Conservation (phyloP, 2,888 invertebrate species). For the Steinernema hermaphroditum region DNA sequence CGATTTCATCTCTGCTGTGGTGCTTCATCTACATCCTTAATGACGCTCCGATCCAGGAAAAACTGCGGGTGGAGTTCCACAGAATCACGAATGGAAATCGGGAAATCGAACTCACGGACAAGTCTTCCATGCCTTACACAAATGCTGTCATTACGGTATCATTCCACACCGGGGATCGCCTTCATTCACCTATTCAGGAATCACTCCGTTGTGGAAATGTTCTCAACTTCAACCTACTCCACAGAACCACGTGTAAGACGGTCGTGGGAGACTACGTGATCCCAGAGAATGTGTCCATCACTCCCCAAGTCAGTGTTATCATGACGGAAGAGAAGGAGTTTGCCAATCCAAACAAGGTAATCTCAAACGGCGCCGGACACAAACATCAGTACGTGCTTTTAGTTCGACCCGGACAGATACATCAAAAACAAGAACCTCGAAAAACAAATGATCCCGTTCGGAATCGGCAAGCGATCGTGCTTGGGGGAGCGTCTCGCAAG, state of each 20-base stretch:
- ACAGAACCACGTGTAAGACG: background rate
- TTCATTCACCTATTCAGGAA: background rate
- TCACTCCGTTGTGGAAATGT: background rate
- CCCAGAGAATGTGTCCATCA: background rate
- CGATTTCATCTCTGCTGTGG: background rate
- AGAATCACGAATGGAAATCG: background rate
- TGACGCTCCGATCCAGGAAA: background rate
- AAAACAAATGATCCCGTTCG: background rate
- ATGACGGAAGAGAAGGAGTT: background rate
- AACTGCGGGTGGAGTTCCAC: background rate
- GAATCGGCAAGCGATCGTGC: background rate
- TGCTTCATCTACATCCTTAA: background rate
- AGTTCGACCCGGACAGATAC: background rate
- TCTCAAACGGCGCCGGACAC: background rate
- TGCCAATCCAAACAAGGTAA: background rate
- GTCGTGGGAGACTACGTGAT: background rate
- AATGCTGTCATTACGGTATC: background rate
- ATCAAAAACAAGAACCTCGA: background rate
- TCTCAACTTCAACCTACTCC: background rate
- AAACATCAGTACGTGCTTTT: no score
- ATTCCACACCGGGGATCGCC: no score
- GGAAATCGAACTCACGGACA: background rate
- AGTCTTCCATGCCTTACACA: background rate
- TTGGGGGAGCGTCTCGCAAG: background rate
- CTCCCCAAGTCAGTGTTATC: background rate